phyloP scores from a whole-genome alignment of 2,888 invertebrate species.

The Nysson spinosus region DNA sequence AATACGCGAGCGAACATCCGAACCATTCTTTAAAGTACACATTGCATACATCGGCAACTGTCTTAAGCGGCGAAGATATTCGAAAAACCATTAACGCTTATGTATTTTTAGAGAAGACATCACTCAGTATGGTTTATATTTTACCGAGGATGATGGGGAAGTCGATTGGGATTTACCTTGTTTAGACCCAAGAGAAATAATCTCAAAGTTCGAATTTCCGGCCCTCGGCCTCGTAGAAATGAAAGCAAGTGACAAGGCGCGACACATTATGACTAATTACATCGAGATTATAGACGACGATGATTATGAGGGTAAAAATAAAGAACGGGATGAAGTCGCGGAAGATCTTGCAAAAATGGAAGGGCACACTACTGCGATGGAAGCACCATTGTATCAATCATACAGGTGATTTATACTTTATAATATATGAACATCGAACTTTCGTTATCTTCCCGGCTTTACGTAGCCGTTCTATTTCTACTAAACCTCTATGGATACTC shows the following conservation, averaged over 20 bases:
- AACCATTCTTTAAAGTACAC: conserved; percentile 76
- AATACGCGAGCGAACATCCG: conserved; percentile 80
- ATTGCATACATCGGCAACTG: no score
- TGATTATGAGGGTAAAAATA: conserved; percentile 66
- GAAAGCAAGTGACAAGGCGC: conserved; percentile 77
- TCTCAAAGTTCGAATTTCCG: conserved; percentile 95
- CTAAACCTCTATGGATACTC: no score
- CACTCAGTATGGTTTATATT: conserved; percentile 90
- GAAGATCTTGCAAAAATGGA: conserved; percentile 84
- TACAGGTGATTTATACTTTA: conserved; percentile 64
- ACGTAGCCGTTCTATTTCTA: no score
- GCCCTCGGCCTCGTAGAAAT: conserved; percentile 92
- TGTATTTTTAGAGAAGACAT: conserved; percentile 78
- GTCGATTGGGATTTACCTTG: conserved; percentile 96
- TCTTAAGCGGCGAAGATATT: no score
- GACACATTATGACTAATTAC: conserved; percentile 64
- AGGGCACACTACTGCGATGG: conserved; percentile 87
- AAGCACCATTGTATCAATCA: conserved; percentile 92
- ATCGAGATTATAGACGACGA: conserved; percentile 75
- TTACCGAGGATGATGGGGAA: conserved; percentile 98
- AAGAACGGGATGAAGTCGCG: conserved; percentile 68
- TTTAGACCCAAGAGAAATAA: conserved; percentile 91
- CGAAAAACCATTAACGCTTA: no score
- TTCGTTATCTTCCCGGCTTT: no score
- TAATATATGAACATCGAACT: no score